Base-by-base conservation (phyloP, 1,140 invertebrate species). In the Drosophila lacertosa region DNA sequence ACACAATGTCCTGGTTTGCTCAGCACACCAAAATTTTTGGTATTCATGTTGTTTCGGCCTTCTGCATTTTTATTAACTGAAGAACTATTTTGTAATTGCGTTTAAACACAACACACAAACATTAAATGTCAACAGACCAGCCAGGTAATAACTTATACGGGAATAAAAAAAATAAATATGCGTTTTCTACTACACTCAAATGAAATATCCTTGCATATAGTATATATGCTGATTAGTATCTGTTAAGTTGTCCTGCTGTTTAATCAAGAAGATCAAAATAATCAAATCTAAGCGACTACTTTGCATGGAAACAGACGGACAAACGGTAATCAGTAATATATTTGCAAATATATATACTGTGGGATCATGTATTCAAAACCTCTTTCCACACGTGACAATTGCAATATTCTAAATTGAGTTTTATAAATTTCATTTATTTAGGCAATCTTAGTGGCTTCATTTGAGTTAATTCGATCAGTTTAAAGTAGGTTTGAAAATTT, bases 141-240 rank as follows among this genome's bases (percentile, higher is more conserved):
- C 58, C 73, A 77, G 62, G 29, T 69, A 66, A 81, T 86, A 84
- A 86, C 67, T 88, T 84, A 81, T 84, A 86, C 47, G 50, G 62
- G 44, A 62, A 67, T 74, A 60, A 66, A 84, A 74, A 58, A 64
- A 55, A 59, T 26, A 48, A 51, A 50, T 26, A 66, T 48, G 60
- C 67, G 73, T 84, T 86, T 86, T 84, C 72, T 77, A 86, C 78
- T 74, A 79, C 62, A 26, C 10, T 20, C 13, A 20, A 51, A 3
- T 7, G 13, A 51, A 10, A 22, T 22, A 22, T 22, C 4, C 4
- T 22, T 22, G 4, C 20, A 22, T 22, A 2, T 22, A 22, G 20
- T 22, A 22, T 2, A 22, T 22, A 2, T 22, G n/a, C n/a, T n/a
- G n/a, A n/a, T n/a, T n/a, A n/a, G n/a, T n/a, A n/a, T n/a, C n/a